Percentiles rank a stretch among this genome's conserved stretches.
These are phyloP conservation scores for Pomatorhinus ruficollis DNA, from an alignment of 2,113 vertebrate genomes.

Conservation along the genomic window DNA sequence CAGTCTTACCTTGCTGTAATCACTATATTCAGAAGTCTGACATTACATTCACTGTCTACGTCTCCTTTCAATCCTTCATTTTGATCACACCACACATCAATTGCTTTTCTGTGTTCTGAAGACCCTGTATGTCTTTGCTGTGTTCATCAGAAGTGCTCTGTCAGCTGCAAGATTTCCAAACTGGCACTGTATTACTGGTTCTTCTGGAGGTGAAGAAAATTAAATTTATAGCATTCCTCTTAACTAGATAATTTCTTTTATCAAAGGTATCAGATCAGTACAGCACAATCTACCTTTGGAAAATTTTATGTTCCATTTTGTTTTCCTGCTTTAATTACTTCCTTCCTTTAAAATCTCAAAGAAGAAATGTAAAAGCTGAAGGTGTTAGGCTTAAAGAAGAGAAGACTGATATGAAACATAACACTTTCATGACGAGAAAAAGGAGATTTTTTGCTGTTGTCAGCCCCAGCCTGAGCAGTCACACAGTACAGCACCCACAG, in stretches of 20 bases:
- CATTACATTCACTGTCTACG: neutral
- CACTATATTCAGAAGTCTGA: neutral
- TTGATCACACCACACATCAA: rapidly evolving
- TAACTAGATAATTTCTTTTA: neutral
- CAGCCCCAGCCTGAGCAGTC: neutral
- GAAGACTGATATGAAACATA: neutral
- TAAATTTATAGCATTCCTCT: neutral
- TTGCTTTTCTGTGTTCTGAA: neutral
- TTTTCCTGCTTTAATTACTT: neutral
- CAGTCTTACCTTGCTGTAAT: neutral
- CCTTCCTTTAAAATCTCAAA: neutral
- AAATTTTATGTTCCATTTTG: neutral
- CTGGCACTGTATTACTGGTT: neutral
- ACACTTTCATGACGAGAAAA: neutral
- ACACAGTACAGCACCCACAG: neutral
- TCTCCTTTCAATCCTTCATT: neutral
- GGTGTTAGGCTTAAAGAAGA: neutral
- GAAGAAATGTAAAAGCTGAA: neutral
- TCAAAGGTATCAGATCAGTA: neutral
- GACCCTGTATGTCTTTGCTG: neutral
- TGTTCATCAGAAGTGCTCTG: neutral
- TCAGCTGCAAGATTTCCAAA: neutral
- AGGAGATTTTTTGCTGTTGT: neutral
- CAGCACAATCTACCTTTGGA: neutral
- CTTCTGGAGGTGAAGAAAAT: neutral